phyloP scores from a whole-genome alignment of 2,113 vertebrate species.

The Columba janthina region DNA sequence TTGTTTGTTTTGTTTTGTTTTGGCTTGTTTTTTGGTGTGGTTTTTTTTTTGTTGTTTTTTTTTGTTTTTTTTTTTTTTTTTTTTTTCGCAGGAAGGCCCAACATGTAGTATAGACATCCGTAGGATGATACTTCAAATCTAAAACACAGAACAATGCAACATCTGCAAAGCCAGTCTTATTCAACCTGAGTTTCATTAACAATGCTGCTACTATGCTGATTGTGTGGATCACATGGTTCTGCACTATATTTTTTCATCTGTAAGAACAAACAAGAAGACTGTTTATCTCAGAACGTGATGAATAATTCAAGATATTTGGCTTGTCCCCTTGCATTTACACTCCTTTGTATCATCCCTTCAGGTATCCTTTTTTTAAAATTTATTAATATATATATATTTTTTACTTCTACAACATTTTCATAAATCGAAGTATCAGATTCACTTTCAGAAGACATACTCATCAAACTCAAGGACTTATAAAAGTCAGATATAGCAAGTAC shows the following conservation, averaged over 20 bases:
- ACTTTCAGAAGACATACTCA: constrained; percentile 5
- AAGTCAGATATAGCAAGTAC: not conserved
- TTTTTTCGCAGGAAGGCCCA: not conserved
- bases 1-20: too few species aligned
- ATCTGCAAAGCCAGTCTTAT: not conserved
- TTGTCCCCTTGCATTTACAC: not conserved
- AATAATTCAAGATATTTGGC: not conserved
- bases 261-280: not conserved
- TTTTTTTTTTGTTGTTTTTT: not conserved
- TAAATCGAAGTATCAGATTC: constrained; percentile 44
- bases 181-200: not conserved
- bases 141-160: not conserved
- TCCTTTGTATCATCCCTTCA: not conserved
- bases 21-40: too few species aligned
- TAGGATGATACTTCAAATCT: not conserved
- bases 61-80: not conserved
- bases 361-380: not conserved
- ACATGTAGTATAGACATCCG: not conserved
- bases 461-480: not conserved
- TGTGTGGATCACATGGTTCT: not conserved
- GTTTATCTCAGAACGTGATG: not conserved
- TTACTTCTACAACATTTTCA: constrained; percentile 42
- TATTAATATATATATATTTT: not conserved
- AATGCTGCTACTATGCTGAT: not conserved
- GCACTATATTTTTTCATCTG: not conserved